A percentile compares a stretch with the other conserved stretches of the same genome.
Evolutionary conservation across 2,888 invertebrate species (phyloP).

Genomic region (Pemphredon lugubris): DNA sequence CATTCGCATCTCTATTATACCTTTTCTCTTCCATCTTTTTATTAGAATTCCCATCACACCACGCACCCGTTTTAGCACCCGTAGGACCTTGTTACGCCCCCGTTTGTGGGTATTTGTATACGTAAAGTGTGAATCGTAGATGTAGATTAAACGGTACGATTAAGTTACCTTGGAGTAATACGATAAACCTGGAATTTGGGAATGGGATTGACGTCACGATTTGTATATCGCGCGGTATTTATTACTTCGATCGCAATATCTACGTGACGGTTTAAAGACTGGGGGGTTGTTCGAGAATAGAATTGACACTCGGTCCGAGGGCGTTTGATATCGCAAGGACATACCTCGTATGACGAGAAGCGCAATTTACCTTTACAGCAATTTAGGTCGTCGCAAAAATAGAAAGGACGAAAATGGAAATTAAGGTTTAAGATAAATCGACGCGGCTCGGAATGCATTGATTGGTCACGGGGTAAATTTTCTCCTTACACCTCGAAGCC

Average conservation of each 20-base stretch:
- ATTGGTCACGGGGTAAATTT: background rate
- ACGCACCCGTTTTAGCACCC: too few species aligned
- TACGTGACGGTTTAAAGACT: too few species aligned
- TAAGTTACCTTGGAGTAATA: too few species aligned
- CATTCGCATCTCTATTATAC: too few species aligned
- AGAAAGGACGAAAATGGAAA: constrained; percentile 44
- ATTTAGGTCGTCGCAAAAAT: constrained; percentile 56
- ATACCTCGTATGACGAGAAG: constrained; percentile 9
- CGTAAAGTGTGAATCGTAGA: background rate
- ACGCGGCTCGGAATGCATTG: constrained; percentile 1
- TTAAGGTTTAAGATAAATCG: constrained; percentile 26
- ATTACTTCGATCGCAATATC: too few species aligned
- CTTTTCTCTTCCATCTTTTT: too few species aligned
- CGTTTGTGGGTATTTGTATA: background rate
- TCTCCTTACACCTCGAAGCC: background rate
- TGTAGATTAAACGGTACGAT: too few species aligned
- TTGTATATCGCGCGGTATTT: too few species aligned
- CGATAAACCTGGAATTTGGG: too few species aligned
- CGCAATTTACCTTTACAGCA: constrained; percentile 30
- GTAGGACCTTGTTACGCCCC: too few species aligned
- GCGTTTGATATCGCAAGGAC: constrained; percentile 16
- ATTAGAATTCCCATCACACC: too few species aligned
- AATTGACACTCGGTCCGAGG: constrained; percentile 24
- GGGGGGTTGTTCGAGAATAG: constrained; percentile 20
- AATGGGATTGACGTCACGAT: too few species aligned